Evolutionary conservation across 2,888 invertebrate genomes (phyloP), one percentile per base, ranked within the genome.

Genomic region (Acronicta leporina): DNA sequence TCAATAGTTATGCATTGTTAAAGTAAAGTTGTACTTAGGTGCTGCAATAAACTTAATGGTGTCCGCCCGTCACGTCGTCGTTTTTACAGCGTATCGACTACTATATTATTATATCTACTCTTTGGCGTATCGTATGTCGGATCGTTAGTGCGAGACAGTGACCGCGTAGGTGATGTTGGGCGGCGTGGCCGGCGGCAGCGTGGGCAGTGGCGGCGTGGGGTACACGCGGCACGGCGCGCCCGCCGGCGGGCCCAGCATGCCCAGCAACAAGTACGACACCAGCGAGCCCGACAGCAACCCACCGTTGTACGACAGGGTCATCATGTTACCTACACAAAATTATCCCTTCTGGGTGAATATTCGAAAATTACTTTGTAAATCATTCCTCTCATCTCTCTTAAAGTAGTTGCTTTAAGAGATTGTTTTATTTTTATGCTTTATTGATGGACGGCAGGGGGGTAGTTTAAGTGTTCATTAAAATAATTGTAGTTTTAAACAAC

Each of bases 291-390:
- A 96, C 0, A 98, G 97, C 50, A 98, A 93, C 0, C 98, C 98
- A 41, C 98, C 96, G 87, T 97, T 98, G 90, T 98, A 98, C 0
- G 98, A 97, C 2, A 98, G 87, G 0, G 98, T 98, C 98, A 98
- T 98, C 90, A 98, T 97, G 86, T 98, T 98, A 48, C 97, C 97
- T 97, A 62, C 5, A n/a, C n/a, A n/a, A n/a, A n/a, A n/a, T n/a
- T n/a, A n/a, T n/a, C n/a, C n/a, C n/a, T n/a, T n/a, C n/a, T n/a
- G n/a, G n/a, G n/a, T n/a, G n/a, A n/a, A n/a, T n/a, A n/a, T n/a
- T n/a, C n/a, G n/a, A n/a, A n/a, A n/a, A n/a, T n/a, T n/a, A n/a
- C n/a, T n/a, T n/a, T n/a, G n/a, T n/a, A n/a, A n/a, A n/a, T n/a
- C n/a, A n/a, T n/a, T n/a, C n/a, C n/a, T n/a, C n/a, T n/a, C n/a